Percentiles rank a stretch among this genome's conserved stretches.
These are phyloP conservation scores for Triops longicaudatus DNA, from an alignment of 1,140 invertebrate genomes.

Conservation along the genomic window DNA sequence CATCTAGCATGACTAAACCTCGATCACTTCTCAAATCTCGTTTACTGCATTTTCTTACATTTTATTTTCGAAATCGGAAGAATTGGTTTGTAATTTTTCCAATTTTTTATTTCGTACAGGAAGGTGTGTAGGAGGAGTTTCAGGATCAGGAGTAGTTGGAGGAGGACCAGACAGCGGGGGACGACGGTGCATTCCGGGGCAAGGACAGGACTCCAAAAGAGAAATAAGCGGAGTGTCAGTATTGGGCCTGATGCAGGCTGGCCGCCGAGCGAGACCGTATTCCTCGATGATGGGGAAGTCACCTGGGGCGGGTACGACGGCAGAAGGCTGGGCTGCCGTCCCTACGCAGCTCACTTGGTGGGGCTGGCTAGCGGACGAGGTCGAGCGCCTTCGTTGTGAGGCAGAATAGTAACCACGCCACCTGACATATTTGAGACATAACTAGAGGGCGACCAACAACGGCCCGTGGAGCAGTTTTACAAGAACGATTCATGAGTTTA, in stretches of 20 bases:
- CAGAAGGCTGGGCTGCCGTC: background rate
- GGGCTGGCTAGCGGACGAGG: background rate
- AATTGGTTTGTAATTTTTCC: no score
- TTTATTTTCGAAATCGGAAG: no score
- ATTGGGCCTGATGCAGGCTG: constrained; percentile 13
- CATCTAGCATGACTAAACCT: background rate
- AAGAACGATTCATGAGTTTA: background rate
- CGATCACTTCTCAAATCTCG: background rate
- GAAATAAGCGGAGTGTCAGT: constrained; percentile 11
- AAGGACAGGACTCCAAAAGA: background rate
- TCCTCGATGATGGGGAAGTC: background rate
- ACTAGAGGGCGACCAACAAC: background rate
- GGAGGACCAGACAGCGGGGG: background rate
- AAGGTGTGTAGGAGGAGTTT: background rate
- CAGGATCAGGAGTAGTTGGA: no score
- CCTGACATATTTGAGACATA: background rate
- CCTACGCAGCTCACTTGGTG: background rate
- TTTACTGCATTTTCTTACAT: background rate
- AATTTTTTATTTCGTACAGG: background rate
- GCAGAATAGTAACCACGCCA: background rate
- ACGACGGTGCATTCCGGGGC: constrained; percentile 9
- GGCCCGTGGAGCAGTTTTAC: background rate
- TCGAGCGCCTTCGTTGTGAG: background rate
- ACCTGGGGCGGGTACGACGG: background rate
- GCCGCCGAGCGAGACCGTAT: background rate